phyloP scores from a whole-genome alignment of 2,888 invertebrate species.

The Abrostola tripartita region DNA sequence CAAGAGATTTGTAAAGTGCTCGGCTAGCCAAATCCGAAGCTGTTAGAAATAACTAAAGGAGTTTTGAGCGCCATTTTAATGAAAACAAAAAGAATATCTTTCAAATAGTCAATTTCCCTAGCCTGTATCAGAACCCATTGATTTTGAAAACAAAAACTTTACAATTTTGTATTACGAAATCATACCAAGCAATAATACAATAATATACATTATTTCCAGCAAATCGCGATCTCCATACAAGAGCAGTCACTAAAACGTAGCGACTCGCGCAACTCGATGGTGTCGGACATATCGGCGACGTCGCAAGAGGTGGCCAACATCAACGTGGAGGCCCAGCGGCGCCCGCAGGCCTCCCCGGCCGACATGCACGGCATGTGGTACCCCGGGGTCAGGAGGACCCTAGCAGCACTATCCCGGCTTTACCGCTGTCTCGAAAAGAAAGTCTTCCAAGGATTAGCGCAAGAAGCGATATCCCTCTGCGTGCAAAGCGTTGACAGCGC shows the following conservation, averaged over 20 bases:
- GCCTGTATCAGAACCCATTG: no score
- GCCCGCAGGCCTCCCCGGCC: constrained; percentile 92
- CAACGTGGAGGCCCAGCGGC: constrained; percentile 78
- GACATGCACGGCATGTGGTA: constrained; percentile 99
- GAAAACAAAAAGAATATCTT: no score
- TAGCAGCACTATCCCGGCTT: constrained; percentile 96
- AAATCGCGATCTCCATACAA: constrained; percentile 90
- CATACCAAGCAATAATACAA: no score
- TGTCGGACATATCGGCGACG: constrained; percentile 90
- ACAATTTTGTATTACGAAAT: no score
- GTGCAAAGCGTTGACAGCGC: constrained; percentile 96
- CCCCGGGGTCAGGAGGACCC: constrained; percentile 97
- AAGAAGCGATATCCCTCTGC: constrained; percentile 97
- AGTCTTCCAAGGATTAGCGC: constrained; percentile 98
- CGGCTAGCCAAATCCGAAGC: no score
- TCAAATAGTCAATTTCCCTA: no score
- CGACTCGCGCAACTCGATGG: constrained; percentile 91
- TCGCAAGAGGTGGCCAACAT: constrained; percentile 92
- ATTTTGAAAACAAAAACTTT: no score
- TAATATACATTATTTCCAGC: constrained; percentile 78
- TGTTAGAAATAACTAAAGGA: no score
- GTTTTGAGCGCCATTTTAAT: no score
- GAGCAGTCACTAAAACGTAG: constrained; percentile 88
- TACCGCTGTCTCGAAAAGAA: constrained; percentile 96
- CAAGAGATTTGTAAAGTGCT: no score